Base-by-base conservation (phyloP, 2,113 vertebrate genomes). In the Platycercus adscitus region DNA sequence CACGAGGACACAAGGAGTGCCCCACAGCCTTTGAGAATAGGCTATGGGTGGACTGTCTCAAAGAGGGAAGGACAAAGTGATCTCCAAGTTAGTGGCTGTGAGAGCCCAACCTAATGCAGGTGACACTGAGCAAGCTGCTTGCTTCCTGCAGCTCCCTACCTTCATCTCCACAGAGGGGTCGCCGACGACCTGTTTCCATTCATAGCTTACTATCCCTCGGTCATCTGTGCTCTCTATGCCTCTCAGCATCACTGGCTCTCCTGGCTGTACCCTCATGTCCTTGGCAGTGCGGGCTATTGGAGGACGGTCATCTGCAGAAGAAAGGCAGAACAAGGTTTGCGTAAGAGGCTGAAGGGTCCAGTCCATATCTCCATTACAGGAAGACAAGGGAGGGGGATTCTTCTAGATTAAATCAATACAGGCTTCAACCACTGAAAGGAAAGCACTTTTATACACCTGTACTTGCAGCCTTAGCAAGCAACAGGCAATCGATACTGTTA, bases 191-290 rank as follows among this genome's bases (percentile, higher is more conserved):
- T 98, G 97, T 8, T 72, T 79, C 99, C 99, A 99, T 10, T 98
- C 56, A 56, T 82, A 99, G 16, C 83, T 90, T 26, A 28, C 78
- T 33, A 98, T 98, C 7, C 26, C 35, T 1, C 81, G 46, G 92
- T 99, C 98, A 52, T 99, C 99, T 3, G 93, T 97, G 97, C 98
- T 99, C 47, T 97, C 94, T 4, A 98, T 17, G 56, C 98, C 99
- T 47, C 97, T 99, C 75, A 99, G 96, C 4, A 91, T 96, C 87
- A 99, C 96, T 0, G 68, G 88, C 10, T 99, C 98, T 17, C 98
- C 97, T 0, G 99, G 99, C 84, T 99, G 99, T 9, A 99, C 98
- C 43, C 98, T 99, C 80, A 96, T 94, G 95, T 99, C 99, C 79
- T 69, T 98, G 75, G 98, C 98, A 13, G 97, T 97, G 20, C 97